phyloP scores from a whole-genome alignment of 1,140 invertebrate species.

The Pachyrhynchus sulphureomaculatus region DNA sequence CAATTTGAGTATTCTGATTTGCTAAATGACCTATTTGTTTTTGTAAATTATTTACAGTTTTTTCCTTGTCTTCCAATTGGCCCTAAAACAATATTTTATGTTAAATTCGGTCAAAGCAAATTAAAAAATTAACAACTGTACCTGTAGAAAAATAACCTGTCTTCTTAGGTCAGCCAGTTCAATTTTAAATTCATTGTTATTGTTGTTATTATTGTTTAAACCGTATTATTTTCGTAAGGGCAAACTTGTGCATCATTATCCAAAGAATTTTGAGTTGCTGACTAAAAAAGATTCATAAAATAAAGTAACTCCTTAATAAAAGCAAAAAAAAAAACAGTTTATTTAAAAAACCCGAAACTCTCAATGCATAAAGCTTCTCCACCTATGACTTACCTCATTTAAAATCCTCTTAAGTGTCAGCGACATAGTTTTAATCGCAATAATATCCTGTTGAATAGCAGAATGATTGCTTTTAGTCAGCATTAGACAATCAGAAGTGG shows the following conservation, averaged over 20 bases:
- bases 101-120: neutral
- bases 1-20: conserved; percentile 47
- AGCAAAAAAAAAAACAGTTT: too few relatives aligned
- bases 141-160: conserved; percentile 73
- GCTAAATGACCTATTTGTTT: conserved; percentile 59
- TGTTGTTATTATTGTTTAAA: conserved; percentile 42
- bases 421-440: conserved; percentile 76
- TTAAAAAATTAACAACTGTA: neutral
- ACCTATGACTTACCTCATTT: conserved; percentile 67
- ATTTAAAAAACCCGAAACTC: too few relatives aligned
- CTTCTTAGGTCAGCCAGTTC: conserved; percentile 75
- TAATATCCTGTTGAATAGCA: conserved; percentile 73
- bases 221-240: neutral
- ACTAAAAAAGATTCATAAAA: too few relatives aligned
- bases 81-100: conserved; percentile 49
- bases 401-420: conserved; percentile 73
- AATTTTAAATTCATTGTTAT: conserved; percentile 57
- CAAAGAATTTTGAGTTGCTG: neutral
- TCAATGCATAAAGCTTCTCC: too few relatives aligned
- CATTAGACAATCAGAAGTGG: conserved; percentile 58
- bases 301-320: too few relatives aligned
- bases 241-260: neutral
- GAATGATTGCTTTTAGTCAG: conserved; percentile 66
- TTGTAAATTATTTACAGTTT: conserved; percentile 66
- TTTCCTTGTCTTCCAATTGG: conserved; percentile 72